These are phyloP conservation scores for Manis crassicaudata DNA, from an alignment of 2,797 vertebrate genomes.

Conservation along the genomic window DNA sequence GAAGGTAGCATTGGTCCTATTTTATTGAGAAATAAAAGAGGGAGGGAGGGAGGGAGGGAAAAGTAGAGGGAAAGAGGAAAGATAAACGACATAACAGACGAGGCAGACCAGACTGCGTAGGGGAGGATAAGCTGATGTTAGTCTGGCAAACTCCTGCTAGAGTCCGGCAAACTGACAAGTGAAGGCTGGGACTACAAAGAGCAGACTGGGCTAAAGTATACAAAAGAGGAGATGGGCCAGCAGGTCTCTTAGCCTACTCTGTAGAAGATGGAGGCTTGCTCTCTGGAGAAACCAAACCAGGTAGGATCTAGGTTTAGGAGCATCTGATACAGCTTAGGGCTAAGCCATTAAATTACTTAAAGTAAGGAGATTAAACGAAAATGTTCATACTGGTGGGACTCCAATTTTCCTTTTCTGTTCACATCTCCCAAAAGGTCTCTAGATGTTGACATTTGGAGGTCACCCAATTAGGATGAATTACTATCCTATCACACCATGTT, in stretches of 20 bases:
- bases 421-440: not conserved
- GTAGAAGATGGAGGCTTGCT: not conserved
- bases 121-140: not conserved
- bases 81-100: not conserved
- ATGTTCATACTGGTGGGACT: not conserved
- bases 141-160: not conserved
- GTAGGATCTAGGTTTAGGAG: not conserved
- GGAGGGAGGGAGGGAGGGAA: accelerated
- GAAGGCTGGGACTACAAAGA: not conserved
- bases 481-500: not conserved
- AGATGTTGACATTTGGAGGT: not conserved
- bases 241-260: not conserved
- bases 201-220: not conserved
- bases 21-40: not conserved
- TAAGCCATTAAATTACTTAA: not conserved
- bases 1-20: not conserved
- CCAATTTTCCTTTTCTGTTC: not conserved
- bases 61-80: not conserved
- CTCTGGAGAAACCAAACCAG: not conserved
- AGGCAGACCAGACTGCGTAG: not conserved
- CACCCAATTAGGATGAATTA: not conserved
- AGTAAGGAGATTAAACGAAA: not conserved
- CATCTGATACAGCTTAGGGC: not conserved
- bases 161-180: not conserved
- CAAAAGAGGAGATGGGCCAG: not conserved